Evolutionary conservation across 2,888 invertebrate genomes (phyloP), one percentile per base, ranked within the genome.

Genomic region (Lagria hirta): DNA sequence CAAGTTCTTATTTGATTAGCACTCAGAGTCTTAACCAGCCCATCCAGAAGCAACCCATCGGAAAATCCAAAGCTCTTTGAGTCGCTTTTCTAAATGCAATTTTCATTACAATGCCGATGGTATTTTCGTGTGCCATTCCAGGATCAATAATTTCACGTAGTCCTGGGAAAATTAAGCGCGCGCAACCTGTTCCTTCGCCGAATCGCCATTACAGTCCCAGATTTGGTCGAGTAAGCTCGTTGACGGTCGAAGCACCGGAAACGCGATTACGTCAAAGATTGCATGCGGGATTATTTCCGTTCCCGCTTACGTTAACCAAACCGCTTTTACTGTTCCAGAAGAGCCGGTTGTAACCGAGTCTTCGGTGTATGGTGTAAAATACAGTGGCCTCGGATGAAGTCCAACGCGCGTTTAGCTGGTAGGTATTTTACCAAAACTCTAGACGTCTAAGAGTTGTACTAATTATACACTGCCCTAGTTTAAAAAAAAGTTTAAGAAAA

Each of bases 361-460:
- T 42, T 35, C 54, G 53, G 69, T 72, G 70, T 65, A 73, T 73
- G 72, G 73, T 73, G 71, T 73, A 68, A 72, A 62, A 64, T 60
- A 64, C 57, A 66, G 65, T 67, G 66, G 72, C 72, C 72, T 73
- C 72, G 72, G 72, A 73, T 73, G 73, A 70, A 67, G 60, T 66
- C 65, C 54, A 60, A 65, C 64, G 66, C 58, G 56, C 62, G 55
- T 59, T 56, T 58, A 48, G 51, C 59, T 59, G 68, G 68, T 68
- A 56, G 67, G 68, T 62, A 14, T 2, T 12, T 18, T 27, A 15
- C 38, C 30, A n/a, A n/a, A n/a, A n/a, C n/a, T n/a, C n/a, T n/a
- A n/a, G n/a, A n/a, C n/a, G n/a, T n/a, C n/a, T n/a, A n/a, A n/a
- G n/a, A n/a, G n/a, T n/a, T n/a, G n/a, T n/a, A n/a, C n/a, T n/a